A percentile compares a stretch with the other conserved stretches of the same genome.
Conservation (phyloP, 2,888 invertebrate species). For the Drosophila kanekoi region DNA sequence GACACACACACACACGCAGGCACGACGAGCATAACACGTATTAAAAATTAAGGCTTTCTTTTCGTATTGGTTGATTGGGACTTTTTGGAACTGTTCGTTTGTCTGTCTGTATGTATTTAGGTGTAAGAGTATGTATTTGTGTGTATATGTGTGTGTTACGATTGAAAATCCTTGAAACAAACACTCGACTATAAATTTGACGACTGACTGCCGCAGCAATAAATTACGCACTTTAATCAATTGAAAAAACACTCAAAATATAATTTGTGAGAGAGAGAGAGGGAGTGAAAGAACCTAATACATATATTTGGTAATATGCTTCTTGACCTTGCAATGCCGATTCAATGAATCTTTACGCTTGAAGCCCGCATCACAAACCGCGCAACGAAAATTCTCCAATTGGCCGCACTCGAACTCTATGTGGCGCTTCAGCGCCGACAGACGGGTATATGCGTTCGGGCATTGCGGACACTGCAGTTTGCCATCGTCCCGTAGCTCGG, state of each 20-base stretch:
- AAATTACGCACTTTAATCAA: conserved; percentile 40
- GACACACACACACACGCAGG: conserved; percentile 16
- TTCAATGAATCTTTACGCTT: conserved; percentile 71
- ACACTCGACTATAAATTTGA: conserved; percentile 17
- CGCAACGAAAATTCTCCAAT: conserved; percentile 68
- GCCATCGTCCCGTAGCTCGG: conserved; percentile 67
- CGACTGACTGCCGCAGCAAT: conserved; percentile 15
- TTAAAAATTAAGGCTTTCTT: conserved; percentile 26
- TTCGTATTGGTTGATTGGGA: conserved; percentile 58
- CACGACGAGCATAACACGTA: conserved; percentile 38
- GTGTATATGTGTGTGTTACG: background rate
- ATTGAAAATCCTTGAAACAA: conserved; percentile 12
- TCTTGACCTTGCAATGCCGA: conserved; percentile 74
- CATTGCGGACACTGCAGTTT: conserved; percentile 73
- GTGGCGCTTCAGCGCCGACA: conserved; percentile 73
- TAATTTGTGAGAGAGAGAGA: background rate
- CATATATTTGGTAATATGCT: conserved; percentile 72
- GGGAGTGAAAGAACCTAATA: conserved; percentile 52
- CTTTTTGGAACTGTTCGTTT: conserved; percentile 34
- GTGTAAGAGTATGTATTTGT: background rate
- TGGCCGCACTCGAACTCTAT: conserved; percentile 73
- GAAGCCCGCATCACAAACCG: conserved; percentile 72
- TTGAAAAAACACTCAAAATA: conserved; percentile 33
- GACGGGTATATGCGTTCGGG: conserved; percentile 66
- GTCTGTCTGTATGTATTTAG: conserved; percentile 22